Evolutionary conservation across 2,888 invertebrate species (phyloP).

Genomic region (Neoaliturus tenellus): DNA sequence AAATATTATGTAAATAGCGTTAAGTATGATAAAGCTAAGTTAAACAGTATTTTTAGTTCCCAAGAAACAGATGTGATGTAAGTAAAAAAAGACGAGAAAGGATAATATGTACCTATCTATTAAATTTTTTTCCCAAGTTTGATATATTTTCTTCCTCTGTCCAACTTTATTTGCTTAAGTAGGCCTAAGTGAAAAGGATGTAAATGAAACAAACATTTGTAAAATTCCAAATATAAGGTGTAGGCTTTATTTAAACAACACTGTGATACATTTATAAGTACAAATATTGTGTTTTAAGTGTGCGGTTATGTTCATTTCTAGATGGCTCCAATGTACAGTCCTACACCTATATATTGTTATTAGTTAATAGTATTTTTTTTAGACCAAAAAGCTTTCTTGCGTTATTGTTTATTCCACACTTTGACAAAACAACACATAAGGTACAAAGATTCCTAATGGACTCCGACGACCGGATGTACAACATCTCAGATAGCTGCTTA

Average conservation of each 20-base stretch:
- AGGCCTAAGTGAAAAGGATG: too few relatives aligned
- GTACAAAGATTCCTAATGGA: constrained; percentile 58
- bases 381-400: constrained; percentile 63
- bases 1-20: too few relatives aligned
- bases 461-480: constrained; percentile 17
- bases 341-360: constrained; percentile 62
- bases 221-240: constrained; percentile 63
- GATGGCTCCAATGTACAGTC: constrained; percentile 57
- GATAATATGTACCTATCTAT: too few relatives aligned
- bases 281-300: constrained; percentile 62
- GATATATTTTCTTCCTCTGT: too few relatives aligned
- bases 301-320: constrained; percentile 59
- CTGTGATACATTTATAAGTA: constrained; percentile 65
- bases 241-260: constrained; percentile 66
- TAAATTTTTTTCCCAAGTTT: too few relatives aligned
- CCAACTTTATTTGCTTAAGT: too few relatives aligned
- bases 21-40: too few relatives aligned
- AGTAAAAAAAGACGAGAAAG: too few relatives aligned
- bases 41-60: too few relatives aligned
- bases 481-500: constrained; percentile 40
- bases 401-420: constrained; percentile 56
- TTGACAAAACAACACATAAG: constrained; percentile 60
- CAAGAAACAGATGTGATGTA: too few relatives aligned
- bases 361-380: constrained; percentile 60
- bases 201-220: constrained; percentile 47